Base-by-base conservation (phyloP, 2,797 vertebrate species). In the Megalops cyprinoides region DNA sequence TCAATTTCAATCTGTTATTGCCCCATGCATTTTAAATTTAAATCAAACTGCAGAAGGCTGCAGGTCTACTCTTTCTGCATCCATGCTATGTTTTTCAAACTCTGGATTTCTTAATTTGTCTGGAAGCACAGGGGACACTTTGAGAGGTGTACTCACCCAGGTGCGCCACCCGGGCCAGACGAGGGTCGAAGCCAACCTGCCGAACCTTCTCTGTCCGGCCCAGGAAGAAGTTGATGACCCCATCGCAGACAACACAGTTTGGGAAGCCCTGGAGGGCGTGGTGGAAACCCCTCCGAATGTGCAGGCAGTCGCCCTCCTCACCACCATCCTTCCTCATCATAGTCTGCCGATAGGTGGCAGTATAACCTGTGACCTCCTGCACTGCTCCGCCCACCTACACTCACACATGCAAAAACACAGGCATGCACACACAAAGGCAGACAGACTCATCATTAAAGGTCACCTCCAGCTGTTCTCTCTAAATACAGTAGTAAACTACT, bases 321-420 rank as follows among this genome's bases (percentile, higher is more conserved):
- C 94, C 93, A 2, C 96, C 97, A 0, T 92, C 87, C 53, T 95
- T 93, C 67, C 97, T 92, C 65, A 91, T 95, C 81, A 98, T 94
- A 78, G 92, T 94, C 90, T 98, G 96, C 69, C 96, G 95, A 90
- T 95, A 98, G 3, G 96, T 97, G 86, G 95, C 92, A 49, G 94
- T 94, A 84, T 94, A 98, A 0, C 96, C 96, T 0, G 96, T 96
- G 75, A 95, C 95, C 90, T 98, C 97, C 7, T 96, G 94, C 86
- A 98, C 97, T 0, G 96, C 96, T 69, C 97, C 97, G 0, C 97
- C 97, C 3, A 98, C 97, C 97, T 98, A 76, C 5, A 18, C 39
- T 8, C 37, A n/a, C 67, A 9, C 39, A 71, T 39, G 44, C 67
- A 25, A 18, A 71, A 18, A 71, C 37, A 14, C 37, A 71, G 15